Evolutionary conservation across 1,140 invertebrate genomes (phyloP), one percentile per base, ranked within the genome.

Genomic region (Tetramorium alpestre): DNA sequence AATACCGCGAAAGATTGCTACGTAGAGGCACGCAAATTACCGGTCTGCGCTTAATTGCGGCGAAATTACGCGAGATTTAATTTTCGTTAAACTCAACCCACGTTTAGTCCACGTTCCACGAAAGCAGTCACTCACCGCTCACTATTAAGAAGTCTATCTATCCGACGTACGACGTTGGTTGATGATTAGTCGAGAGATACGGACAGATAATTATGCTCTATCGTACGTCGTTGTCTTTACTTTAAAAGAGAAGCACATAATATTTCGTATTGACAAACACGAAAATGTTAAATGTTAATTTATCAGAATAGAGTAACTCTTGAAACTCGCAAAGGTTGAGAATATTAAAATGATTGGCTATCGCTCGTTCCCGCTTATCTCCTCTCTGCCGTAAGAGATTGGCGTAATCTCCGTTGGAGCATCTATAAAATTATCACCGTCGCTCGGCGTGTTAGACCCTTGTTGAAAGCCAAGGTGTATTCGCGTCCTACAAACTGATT

Each of bases 1-100:
- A 90, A 90, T 90, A 88, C 49, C 72, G 28, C 25, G 38, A 86
- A 82, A 88, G 87, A 82, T 73, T 54, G 70, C 67, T 44, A 72
- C 49, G 73, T 47, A 38, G 56, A 82, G 62, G 65, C 88, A 84
- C 70, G 88, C 88, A 80, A 89, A 90, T 90, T 73, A 73, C 65
- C 28, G 41, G 47, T 58, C 70, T 73, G 77, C 77, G 62, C 60
- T 75, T 73, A 86, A 87, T 90, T 78, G 65, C 77, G 25, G n/a
- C 77, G n/a, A 89, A 64, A 87, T 89, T 80, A 75, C 49, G 54
- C 13, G 49, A 54, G 82, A 58, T 69, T 56, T 69, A 76, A 87
- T 87, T 87, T 76, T 76, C 60, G 77, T 87, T 72, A 49, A 87
- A 73, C 18, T 8, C 69, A 8, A 47, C n/a, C 25, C 54, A 28